Conservation (phyloP, 2,113 vertebrate genomes). For the Garra rufa region DNA sequence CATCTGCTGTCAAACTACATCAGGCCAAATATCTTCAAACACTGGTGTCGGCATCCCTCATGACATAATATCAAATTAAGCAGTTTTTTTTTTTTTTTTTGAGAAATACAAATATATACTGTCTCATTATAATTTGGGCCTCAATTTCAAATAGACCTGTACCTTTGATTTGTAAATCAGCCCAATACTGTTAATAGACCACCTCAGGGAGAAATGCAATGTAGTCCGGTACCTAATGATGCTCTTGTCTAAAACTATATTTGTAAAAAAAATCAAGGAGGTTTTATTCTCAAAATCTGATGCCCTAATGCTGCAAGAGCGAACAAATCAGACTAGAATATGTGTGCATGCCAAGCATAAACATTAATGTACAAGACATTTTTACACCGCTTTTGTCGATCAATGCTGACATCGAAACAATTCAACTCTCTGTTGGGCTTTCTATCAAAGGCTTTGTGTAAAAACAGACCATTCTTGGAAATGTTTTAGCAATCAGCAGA, state of each 20-base stretch:
- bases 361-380: constrained; percentile 56
- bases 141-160: constrained; percentile 14
- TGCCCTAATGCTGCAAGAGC: background rate
- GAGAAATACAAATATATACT: constrained; percentile 36
- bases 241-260: constrained; percentile 16
- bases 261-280: background rate
- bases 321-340: constrained; percentile 26
- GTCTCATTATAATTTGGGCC: background rate
- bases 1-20: constrained; percentile 72
- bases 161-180: constrained; percentile 3
- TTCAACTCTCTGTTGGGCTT: constrained; percentile 1
- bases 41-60: constrained; percentile 76
- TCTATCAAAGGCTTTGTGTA: background rate
- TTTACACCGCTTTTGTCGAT: constrained; percentile 43
- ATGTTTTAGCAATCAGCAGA: constrained; percentile 44
- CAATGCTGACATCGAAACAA: background rate
- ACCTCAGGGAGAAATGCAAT: background rate
- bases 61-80: background rate
- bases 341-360: constrained; percentile 54
- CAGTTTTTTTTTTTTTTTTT: background rate
- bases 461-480: constrained; percentile 43
- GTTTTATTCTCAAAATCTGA: background rate
- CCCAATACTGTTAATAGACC: constrained; percentile 16
- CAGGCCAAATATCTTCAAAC: constrained; percentile 77
- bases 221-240: background rate